These are phyloP conservation scores for Cacajao melanocephalus DNA, from an alignment of 2,797 vertebrate species.

Conservation along the genomic window DNA sequence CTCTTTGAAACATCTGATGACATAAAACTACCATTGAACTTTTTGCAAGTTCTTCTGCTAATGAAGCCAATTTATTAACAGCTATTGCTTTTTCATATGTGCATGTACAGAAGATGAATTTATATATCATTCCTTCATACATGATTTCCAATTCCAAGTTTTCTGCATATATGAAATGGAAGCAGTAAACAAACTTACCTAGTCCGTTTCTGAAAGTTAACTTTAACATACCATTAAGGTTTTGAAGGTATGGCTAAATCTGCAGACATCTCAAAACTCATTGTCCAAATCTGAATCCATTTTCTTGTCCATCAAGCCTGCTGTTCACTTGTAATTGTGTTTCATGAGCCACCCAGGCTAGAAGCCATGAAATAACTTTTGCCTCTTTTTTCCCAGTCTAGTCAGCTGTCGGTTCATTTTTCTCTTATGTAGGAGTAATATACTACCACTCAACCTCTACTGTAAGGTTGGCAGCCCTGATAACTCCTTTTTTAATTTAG, in stretches of 20 bases:
- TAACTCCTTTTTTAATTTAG: conserved; percentile 53
- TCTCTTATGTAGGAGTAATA: conserved; percentile 49
- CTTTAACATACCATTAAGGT: background rate
- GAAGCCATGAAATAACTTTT: background rate
- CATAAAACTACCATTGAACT: background rate
- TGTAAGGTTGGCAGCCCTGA: background rate
- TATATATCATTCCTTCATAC: background rate
- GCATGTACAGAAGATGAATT: background rate
- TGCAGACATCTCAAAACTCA: background rate
- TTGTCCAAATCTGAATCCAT: background rate
- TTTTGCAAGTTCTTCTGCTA: conserved; percentile 7
- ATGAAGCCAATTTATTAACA: background rate
- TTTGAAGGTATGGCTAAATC: background rate
- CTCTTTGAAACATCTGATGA: background rate
- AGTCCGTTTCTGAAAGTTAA: conserved; percentile 25
- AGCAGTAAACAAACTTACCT: background rate
- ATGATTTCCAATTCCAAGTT: background rate
- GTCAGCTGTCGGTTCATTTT: background rate
- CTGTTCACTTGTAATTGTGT: background rate
- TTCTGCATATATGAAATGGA: conserved; percentile 10
- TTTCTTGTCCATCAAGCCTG: background rate
- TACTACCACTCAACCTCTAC: conserved; percentile 73
- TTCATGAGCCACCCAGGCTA: background rate
- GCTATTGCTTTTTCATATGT: background rate
- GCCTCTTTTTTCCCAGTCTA: background rate